Evolutionary conservation across 2,888 invertebrate species (phyloP).

Genomic region (Hetaerina titia): DNA sequence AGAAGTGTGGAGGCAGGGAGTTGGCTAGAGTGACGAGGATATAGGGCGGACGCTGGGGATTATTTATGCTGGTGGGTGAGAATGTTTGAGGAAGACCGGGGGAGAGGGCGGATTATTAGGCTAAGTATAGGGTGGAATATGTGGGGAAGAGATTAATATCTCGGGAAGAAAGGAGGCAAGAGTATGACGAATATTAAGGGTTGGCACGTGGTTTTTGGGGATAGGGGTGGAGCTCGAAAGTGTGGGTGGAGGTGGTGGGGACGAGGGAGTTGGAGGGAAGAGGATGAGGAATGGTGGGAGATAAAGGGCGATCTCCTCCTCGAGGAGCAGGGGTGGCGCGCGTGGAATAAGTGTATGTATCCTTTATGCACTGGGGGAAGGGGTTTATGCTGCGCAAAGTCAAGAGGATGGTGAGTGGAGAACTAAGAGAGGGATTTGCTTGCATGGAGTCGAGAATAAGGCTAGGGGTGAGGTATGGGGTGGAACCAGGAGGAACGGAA

Average conservation of each 20-base stretch:
- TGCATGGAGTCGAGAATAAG: neutral
- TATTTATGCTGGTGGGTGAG: conserved; percentile 13
- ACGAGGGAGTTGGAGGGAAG: no score
- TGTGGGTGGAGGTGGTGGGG: neutral
- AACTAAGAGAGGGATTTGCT: neutral
- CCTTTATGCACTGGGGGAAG: neutral
- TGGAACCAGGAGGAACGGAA: neutral
- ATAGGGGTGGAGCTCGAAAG: neutral
- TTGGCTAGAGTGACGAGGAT: neutral
- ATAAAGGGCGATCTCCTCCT: neutral
- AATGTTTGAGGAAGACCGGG: neutral
- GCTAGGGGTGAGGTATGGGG: neutral
- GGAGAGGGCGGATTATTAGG: conserved; percentile 33
- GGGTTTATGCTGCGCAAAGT: neutral
- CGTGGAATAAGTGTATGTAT: neutral
- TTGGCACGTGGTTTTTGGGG: conserved; percentile 13
- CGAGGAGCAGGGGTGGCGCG: neutral
- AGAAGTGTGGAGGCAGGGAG: neutral
- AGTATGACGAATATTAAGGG: conserved; percentile 52
- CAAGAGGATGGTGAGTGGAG: neutral
- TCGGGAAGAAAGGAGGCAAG: conserved; percentile 6
- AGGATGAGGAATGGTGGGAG: conserved; percentile 28
- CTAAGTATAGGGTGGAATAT: conserved; percentile 39
- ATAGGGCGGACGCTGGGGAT: neutral
- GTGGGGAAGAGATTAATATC: conserved; percentile 57